Evolutionary conservation across 2,888 invertebrate genomes (phyloP), one percentile per base, ranked within the genome.

Genomic region (Allolobophora icterica): DNA sequence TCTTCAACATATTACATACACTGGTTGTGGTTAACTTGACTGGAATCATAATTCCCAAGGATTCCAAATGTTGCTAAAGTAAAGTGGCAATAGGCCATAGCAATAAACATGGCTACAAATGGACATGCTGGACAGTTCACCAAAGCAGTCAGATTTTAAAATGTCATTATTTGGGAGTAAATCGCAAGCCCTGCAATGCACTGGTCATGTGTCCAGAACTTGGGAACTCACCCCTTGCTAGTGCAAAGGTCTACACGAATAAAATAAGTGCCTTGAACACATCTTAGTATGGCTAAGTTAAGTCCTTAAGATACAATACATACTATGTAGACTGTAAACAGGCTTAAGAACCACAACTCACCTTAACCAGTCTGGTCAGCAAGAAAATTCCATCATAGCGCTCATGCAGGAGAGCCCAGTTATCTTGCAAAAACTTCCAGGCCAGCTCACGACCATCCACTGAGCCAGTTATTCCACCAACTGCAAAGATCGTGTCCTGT

Each of bases 391-490:
- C 94, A 91, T 97, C 97, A 95, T 98, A 98, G 93, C 97, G 97
- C 92, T 97, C 96, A 94, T 97, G 96, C 90, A 98, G 96, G 92
- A 96, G 96, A 91, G 96, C 96, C 97, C 97, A 98, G 94, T 98
- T 97, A 42, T 97, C 97, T 95, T 98, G 97, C 95, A 98, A 97
- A 96, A 98, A 99, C 93, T 97, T 96, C 99, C 99, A 99, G 6
- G 98, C 97, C 93, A 98, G 96, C 93, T 98, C 97, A 34, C 98
- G 97, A 0, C 98, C 99, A 93, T 96, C 96, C 93, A 97, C 97
- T 93, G 97, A 97, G 94, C 97, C 96, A 0, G 98, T 97, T 34
- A 98, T 97, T 11, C 98, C 97, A 93, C 97, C 97, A 84, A 99
- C 97, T 30, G 98, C 97, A 95, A 97, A 98, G 71, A 98, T 97